phyloP scores from a whole-genome alignment of 2,113 vertebrate species.

The Camelus dromedarius region DNA sequence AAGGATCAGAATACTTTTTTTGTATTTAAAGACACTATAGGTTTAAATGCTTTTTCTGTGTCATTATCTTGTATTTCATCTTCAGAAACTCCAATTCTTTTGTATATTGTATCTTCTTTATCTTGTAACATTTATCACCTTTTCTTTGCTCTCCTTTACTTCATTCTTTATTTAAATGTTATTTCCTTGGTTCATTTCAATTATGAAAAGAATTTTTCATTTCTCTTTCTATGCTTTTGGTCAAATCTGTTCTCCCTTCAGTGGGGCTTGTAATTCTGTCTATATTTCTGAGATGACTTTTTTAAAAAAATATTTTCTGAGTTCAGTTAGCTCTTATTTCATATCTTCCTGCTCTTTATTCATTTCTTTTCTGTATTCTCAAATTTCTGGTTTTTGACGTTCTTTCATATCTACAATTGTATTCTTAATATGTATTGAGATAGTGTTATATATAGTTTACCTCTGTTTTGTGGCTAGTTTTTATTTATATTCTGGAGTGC shows the following conservation, averaged over 20 bases:
- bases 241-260: background rate
- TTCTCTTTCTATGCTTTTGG: background rate
- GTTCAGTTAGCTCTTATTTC: background rate
- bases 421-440: background rate
- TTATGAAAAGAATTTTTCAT: background rate
- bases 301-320: background rate
- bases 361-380: background rate
- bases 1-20: background rate
- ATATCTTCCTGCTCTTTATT: background rate
- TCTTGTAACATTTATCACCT: background rate
- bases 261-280: background rate
- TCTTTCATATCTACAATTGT: background rate
- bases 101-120: background rate
- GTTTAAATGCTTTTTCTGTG: background rate
- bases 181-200: background rate
- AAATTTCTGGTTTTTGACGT: background rate
- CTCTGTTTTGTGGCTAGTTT: background rate
- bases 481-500: background rate
- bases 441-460: background rate
- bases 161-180: background rate
- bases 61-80: background rate
- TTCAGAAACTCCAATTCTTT: background rate
- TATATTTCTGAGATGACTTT: slow-evolving; percentile 8
- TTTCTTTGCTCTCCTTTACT: background rate
- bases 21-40: background rate